phyloP scores from a whole-genome alignment of 92 coral and sea anemone genomes.

The Heteractis magnifica region DNA sequence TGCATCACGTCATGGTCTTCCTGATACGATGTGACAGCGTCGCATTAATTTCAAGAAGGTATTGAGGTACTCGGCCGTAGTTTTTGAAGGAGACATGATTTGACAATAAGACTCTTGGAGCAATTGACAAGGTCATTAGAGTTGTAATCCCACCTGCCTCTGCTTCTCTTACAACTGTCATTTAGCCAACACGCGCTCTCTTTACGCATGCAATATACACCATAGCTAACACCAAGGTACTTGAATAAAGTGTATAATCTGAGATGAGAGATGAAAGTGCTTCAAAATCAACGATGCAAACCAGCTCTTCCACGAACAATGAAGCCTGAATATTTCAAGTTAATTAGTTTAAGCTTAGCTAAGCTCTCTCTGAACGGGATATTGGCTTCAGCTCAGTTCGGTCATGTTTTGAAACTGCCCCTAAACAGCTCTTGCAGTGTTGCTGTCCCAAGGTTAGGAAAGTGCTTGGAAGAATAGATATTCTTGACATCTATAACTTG shows the following conservation, averaged over 20 bases:
- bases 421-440: no score
- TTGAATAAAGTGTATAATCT: neutral
- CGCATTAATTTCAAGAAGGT: no score
- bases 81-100: no score
- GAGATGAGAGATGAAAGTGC: neutral
- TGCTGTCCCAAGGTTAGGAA: neutral
- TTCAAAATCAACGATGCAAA: neutral
- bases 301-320: neutral
- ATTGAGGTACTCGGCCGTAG: no score
- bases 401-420: no score
- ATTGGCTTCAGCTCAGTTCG: neutral
- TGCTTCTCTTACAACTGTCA: neutral
- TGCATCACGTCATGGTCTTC: no score
- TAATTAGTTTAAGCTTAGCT: neutral
- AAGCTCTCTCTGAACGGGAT: slow-evolving; percentile 1
- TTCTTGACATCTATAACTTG: neutral
- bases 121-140: neutral
- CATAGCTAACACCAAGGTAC: neutral
- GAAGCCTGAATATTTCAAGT: neutral
- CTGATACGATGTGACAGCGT: no score
- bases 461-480: neutral
- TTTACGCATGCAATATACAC: neutral
- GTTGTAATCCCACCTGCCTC: neutral
- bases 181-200: neutral
- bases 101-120: neutral